Conservation (phyloP, 2,888 invertebrate genomes). For the Tineola bisselliella region DNA sequence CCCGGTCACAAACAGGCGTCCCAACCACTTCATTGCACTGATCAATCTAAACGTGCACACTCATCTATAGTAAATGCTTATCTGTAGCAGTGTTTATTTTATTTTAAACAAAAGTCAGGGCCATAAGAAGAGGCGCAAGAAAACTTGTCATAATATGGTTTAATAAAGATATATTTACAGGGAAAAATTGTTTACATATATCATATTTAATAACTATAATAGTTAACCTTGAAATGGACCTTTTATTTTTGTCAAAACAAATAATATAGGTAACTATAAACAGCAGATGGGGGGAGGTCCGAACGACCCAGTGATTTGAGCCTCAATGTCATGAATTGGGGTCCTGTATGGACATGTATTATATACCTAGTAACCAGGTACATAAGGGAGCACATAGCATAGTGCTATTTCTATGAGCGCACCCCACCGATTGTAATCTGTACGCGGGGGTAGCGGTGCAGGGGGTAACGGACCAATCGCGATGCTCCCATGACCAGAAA, state of each 20-base stretch:
- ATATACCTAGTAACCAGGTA: constrained; percentile 23
- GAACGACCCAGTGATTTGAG: not conserved
- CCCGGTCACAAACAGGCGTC: too few species aligned
- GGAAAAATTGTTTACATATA: too few species aligned
- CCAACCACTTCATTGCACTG: too few species aligned
- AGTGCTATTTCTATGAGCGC: constrained; percentile 61
- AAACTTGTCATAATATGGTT: too few species aligned
- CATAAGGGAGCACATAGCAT: constrained; percentile 48
- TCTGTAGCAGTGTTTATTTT: too few species aligned
- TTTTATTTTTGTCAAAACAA: too few species aligned
- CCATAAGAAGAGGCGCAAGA: too few species aligned
- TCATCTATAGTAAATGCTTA: too few species aligned
- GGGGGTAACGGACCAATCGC: constrained; percentile 57
- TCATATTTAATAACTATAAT: too few species aligned
- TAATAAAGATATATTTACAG: too few species aligned
- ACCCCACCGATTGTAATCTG: constrained; percentile 68
- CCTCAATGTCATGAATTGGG: constrained; percentile 58
- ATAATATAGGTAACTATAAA: not conserved
- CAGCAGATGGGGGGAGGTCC: not conserved
- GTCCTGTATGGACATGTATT: constrained; percentile 24
- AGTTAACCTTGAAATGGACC: not conserved
- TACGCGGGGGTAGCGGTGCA: constrained; percentile 59
- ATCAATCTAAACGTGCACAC: too few species aligned
- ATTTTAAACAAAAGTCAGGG: too few species aligned
- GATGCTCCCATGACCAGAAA: constrained; percentile 66